Evolutionary conservation across 2,797 vertebrate genomes (phyloP).

Genomic region (Chiloscyllium punctatum): DNA sequence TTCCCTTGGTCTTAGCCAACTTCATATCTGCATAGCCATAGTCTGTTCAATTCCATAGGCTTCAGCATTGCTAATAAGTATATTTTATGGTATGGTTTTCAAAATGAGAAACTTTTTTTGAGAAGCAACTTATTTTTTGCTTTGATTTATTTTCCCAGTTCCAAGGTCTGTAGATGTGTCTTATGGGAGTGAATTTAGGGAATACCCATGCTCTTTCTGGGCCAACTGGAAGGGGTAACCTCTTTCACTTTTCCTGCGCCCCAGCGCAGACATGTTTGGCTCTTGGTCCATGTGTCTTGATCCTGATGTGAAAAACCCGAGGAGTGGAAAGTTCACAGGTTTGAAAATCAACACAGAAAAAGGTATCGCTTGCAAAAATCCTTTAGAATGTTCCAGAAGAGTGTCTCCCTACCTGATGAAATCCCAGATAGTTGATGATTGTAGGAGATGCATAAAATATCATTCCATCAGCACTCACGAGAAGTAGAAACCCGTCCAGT

Average conservation of each 20-base stretch:
- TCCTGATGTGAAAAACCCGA: neutral
- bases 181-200: neutral
- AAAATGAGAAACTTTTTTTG: neutral
- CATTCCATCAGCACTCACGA: constrained; percentile 86
- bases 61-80: neutral
- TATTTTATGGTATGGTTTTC: neutral
- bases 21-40: neutral
- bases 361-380: neutral
- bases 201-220: neutral
- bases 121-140: neutral
- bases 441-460: constrained; percentile 90
- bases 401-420: constrained; percentile 79
- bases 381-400: neutral
- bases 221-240: neutral
- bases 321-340: neutral
- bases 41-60: neutral
- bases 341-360: neutral
- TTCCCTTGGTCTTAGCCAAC: neutral
- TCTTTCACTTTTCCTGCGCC: neutral
- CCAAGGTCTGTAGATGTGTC: neutral
- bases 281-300: too few relatives aligned
- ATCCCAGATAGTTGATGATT: constrained; percentile 89
- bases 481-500: constrained; percentile 82
- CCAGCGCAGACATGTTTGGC: neutral
- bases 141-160: neutral